phyloP scores from a whole-genome alignment of 2,888 invertebrate genomes.

The Drosophila atroscutellata region DNA sequence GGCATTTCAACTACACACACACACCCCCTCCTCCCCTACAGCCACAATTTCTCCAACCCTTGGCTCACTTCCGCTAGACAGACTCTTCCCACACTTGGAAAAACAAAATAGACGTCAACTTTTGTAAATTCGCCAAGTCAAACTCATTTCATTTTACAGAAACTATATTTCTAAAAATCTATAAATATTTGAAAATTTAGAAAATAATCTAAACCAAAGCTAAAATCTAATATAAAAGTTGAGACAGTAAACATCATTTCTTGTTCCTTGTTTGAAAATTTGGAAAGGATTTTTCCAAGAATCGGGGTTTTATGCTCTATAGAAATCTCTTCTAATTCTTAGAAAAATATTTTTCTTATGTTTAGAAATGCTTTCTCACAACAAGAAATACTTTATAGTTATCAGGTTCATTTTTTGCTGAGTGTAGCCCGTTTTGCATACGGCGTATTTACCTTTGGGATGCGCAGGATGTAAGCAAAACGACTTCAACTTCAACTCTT shows the following conservation, averaged over 20 bases:
- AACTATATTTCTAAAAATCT: not conserved
- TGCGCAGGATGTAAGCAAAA: constrained; percentile 22
- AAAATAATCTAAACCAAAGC: not conserved
- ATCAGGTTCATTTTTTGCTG: not conserved
- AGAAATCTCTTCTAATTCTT: not conserved
- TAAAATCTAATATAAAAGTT: too few species aligned
- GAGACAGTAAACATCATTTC: too few species aligned
- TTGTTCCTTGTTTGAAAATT: too few species aligned
- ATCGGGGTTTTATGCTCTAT: too few species aligned
- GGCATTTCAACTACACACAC: constrained; percentile 34
- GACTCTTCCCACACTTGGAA: not conserved
- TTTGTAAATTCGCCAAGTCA: not conserved
- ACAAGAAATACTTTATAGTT: not conserved
- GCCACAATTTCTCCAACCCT: not conserved
- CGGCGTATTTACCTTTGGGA: constrained; percentile 62
- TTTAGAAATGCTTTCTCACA: not conserved
- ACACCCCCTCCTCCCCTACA: not conserved
- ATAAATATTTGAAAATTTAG: not conserved
- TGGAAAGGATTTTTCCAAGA: too few species aligned
- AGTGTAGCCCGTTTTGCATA: constrained; percentile 14
- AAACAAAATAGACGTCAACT: not conserved
- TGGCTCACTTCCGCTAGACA: constrained; percentile 32
- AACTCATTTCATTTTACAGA: not conserved
- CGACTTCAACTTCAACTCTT: constrained; percentile 40
- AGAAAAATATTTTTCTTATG: not conserved